These are phyloP conservation scores for Acanthosepion pharaonis DNA, from an alignment of 2,888 invertebrate genomes.

Conservation along the genomic window DNA sequence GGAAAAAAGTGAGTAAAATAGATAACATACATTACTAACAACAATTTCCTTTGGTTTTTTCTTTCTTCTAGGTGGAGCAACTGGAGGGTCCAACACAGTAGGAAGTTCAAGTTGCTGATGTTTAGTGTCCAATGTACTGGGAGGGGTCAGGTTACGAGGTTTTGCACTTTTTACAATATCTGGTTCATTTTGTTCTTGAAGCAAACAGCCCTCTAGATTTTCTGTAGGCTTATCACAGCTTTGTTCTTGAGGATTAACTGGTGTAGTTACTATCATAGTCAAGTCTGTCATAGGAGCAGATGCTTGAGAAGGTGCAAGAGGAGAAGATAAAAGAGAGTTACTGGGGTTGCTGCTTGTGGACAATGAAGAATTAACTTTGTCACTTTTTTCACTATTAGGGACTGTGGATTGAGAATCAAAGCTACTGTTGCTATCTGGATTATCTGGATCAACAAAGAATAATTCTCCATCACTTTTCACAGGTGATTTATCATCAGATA, in stretches of 20 bases:
- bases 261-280: neutral
- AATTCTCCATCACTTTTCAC: neutral
- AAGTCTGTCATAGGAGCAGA: constrained; percentile 24
- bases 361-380: constrained; percentile 34
- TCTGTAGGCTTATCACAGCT: neutral
- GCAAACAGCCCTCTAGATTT: neutral
- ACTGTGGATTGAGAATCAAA: neutral
- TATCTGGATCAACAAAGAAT: constrained; percentile 35
- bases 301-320: neutral
- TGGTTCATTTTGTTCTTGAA: constrained; percentile 79
- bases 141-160: constrained; percentile 61
- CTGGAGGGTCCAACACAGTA: constrained; percentile 58
- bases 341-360: neutral
- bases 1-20: neutral
- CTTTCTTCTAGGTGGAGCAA: constrained; percentile 67
- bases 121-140: constrained; percentile 78
- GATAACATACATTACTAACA: constrained; percentile 36
- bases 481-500: constrained; percentile 57
- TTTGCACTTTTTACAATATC: constrained; percentile 95
- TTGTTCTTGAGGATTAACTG: constrained; percentile 33
- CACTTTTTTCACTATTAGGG: neutral
- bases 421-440: neutral
- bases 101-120: constrained; percentile 60
- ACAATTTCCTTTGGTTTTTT: constrained; percentile 62
- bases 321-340: neutral